phyloP scores from a whole-genome alignment of 2,113 vertebrate species.

The Sinocyclocheilus anophthalmus region DNA sequence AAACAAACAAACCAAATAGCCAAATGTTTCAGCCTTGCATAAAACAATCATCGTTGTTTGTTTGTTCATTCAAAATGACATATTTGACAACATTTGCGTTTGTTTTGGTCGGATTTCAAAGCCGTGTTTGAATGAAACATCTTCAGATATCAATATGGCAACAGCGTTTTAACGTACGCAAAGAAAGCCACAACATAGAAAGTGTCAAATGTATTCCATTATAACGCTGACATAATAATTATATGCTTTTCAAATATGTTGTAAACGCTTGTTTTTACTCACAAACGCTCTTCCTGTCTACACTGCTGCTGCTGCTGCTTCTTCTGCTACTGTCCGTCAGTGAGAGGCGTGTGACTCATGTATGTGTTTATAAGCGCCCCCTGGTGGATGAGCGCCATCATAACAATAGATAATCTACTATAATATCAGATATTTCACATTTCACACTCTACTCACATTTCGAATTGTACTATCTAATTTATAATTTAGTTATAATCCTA shows the following conservation, averaged over 20 bases:
- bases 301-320: neutral
- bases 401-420: neutral
- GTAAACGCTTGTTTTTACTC: conserved; percentile 18
- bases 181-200: neutral
- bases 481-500: neutral
- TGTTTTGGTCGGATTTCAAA: neutral
- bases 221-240: neutral
- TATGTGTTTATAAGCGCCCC: neutral
- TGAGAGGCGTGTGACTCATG: neutral
- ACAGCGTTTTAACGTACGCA: neutral
- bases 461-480: too few species aligned
- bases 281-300: conserved; percentile 27
- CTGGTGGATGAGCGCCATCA: neutral
- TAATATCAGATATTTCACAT: neutral
- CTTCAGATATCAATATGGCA: neutral
- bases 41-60: neutral
- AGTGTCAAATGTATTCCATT: neutral
- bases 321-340: conserved; percentile 1
- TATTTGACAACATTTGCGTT: neutral
- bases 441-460: too few species aligned
- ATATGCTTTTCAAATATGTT: neutral
- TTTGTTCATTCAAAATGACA: neutral
- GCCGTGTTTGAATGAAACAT: neutral
- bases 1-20: neutral
- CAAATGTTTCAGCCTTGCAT: neutral